Percentiles rank a stretch among this genome's conserved stretches.
Evolutionary conservation across 2,113 vertebrate species (phyloP).

Genomic region (Plestiodon gilberti): DNA sequence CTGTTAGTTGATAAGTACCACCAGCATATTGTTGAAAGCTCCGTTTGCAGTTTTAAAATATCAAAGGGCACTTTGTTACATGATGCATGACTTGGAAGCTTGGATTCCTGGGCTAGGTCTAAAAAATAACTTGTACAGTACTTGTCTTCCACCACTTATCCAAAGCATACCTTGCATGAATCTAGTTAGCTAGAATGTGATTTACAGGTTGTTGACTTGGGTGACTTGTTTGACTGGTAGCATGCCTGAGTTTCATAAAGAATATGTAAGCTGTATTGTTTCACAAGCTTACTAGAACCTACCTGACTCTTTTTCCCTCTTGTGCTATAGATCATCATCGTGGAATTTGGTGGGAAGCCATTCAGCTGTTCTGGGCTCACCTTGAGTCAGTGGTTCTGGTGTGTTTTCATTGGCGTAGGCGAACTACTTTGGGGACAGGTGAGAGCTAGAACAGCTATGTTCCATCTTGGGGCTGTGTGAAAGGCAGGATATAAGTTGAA

Average conservation of each 20-base stretch:
- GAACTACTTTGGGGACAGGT: slow-evolving; percentile 99
- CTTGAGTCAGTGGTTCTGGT: slow-evolving; percentile 97
- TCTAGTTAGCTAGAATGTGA: not conserved
- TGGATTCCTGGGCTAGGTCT: not conserved
- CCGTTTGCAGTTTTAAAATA: not conserved
- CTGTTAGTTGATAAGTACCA: not conserved
- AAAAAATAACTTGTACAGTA: not conserved
- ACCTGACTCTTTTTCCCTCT: not conserved
- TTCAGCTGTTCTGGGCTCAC: slow-evolving; percentile 93
- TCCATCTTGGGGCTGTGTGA: not conserved
- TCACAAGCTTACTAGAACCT: not conserved
- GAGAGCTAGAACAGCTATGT: slow-evolving; percentile 15
- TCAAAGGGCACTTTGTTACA: not conserved
- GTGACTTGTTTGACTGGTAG: not conserved
- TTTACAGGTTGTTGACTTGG: not conserved
- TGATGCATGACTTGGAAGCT: not conserved
- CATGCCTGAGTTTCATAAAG: not conserved
- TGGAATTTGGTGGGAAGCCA: slow-evolving; percentile 95
- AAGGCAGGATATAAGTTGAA: no score
- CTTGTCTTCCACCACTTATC: not conserved
- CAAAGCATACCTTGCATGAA: not conserved
- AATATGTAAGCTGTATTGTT: not conserved
- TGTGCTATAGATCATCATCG: slow-evolving; percentile 87
- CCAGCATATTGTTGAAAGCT: not conserved
- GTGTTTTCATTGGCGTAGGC: slow-evolving; percentile 93